These are phyloP conservation scores for Heliconius nattereri DNA, from an alignment of 1,140 invertebrate species.

Conservation along the genomic window DNA sequence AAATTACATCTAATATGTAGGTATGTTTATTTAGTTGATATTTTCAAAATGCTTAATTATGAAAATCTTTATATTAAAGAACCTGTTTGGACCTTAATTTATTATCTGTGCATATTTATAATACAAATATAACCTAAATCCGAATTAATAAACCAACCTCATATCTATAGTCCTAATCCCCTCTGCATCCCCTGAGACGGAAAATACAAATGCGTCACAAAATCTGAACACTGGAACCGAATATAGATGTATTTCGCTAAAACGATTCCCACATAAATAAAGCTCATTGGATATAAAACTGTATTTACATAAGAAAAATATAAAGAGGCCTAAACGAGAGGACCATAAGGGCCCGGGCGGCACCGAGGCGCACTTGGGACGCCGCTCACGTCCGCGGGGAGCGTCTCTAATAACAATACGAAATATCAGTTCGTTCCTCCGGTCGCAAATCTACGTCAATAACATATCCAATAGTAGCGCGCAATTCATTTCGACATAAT, in stretches of 20 bases:
- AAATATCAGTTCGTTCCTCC: slow-evolving; percentile 81
- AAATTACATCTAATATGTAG: too few species aligned
- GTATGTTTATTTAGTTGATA: too few species aligned
- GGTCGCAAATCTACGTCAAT: slow-evolving; percentile 81
- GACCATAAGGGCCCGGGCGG: slow-evolving; percentile 57
- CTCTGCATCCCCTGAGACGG: not conserved
- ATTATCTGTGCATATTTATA: not conserved
- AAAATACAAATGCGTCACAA: slow-evolving; percentile 68
- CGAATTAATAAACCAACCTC: not conserved
- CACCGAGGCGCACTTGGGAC: slow-evolving; percentile 51
- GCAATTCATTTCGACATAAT: slow-evolving; percentile 81
- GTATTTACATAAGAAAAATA: slow-evolving; percentile 81
- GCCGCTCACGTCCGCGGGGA: slow-evolving; percentile 69
- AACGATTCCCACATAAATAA: slow-evolving; percentile 82
- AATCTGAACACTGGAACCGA: slow-evolving; percentile 65
- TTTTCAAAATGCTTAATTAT: too few species aligned
- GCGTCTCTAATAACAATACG: slow-evolving; percentile 79
- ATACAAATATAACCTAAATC: not conserved
- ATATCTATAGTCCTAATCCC: not conserved
- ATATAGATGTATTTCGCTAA: slow-evolving; percentile 77
- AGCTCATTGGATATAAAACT: slow-evolving; percentile 80
- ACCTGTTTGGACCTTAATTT: too few species aligned
- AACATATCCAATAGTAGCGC: slow-evolving; percentile 81
- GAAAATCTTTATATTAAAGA: too few species aligned
- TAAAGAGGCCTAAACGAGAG: slow-evolving; percentile 80